Conservation (phyloP, 2,113 vertebrate species). For the Ginglymostoma cirratum region DNA sequence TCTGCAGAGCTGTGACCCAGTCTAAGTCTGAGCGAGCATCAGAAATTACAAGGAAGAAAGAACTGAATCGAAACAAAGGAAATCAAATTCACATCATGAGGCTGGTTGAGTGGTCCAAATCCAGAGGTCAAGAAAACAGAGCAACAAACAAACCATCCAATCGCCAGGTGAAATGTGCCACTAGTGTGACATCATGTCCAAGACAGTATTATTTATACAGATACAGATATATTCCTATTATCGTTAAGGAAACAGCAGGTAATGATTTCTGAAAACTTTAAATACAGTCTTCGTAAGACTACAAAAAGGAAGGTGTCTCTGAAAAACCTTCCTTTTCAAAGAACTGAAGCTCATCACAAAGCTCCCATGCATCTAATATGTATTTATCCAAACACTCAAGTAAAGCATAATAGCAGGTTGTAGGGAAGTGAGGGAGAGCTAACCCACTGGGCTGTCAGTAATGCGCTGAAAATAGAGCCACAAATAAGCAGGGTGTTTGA, state of each 20-base stretch:
- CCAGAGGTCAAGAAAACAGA: neutral
- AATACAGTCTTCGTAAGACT: neutral
- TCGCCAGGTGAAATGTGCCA: neutral
- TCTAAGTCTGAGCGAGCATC: neutral
- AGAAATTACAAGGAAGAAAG: neutral
- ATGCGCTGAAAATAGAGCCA: neutral
- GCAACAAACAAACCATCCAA: neutral
- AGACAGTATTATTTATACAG: constrained; percentile 18
- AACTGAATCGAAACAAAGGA: neutral
- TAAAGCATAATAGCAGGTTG: constrained; percentile 26
- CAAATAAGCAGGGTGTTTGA: constrained; percentile 5
- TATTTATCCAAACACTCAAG: constrained; percentile 36
- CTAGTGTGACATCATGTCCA: neutral
- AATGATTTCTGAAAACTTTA: constrained; percentile 27
- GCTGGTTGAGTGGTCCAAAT: neutral
- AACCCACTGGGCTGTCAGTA: constrained; percentile 21
- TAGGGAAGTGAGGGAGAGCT: neutral
- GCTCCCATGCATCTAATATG: neutral
- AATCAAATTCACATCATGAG: neutral
- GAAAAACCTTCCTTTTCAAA: neutral
- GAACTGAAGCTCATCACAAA: constrained; percentile 28
- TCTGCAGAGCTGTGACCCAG: neutral
- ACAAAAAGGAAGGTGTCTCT: constrained; percentile 6
- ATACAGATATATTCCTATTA: constrained; percentile 12
- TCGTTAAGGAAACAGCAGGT: constrained; percentile 21